Evolutionary conservation across 1,140 invertebrate species (phyloP), one percentile per base, ranked within the genome.

Genomic region (Orius insidiosus): DNA sequence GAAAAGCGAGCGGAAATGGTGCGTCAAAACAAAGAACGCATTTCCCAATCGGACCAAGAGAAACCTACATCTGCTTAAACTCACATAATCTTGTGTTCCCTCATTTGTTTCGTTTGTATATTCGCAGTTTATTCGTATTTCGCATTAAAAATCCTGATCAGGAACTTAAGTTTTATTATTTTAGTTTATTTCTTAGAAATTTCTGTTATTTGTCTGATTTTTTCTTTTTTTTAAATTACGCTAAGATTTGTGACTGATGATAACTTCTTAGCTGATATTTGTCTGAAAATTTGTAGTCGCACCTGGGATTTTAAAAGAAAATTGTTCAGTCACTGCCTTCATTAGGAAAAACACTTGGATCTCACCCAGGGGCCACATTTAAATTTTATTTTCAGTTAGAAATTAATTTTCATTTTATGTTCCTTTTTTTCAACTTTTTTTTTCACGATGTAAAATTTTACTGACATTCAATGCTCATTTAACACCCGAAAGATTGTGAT

Each of bases 1-100:
- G 84, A 87, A 64, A 76, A 76, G 57, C 80, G 80, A 57, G 80
- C 80, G 37, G 81, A 85, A 60, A 64, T 81, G 53, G 84, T 88
- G 48, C 78, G 85, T 55, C 80, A 85, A 65, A 89, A 88, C 60
- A 86, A 85, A 65, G 74, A 74, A 51, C 64, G 68, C 46, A 53
- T 62, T 46, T 56, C 44, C 18, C 52, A 37, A 5, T 46, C 46
- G 34, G 47, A 54, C 55, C 14, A 67, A 45, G 64, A 68, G 54
- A 70, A 68, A 54, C 68, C 70, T 47, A 72, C 69, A 49, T 75
- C 72, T 55, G 72, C 71, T 56, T 75, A 75, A 67, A 34, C 42
- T 11, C 42, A 11, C 10, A 36, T 36, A 11, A 11, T 11, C 35
- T 36, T 36, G n/a, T 15, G 14, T 36, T 11, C 14, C 14, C 14